Conservation (phyloP, 2,888 invertebrate genomes). For the Portevinia maculata region DNA sequence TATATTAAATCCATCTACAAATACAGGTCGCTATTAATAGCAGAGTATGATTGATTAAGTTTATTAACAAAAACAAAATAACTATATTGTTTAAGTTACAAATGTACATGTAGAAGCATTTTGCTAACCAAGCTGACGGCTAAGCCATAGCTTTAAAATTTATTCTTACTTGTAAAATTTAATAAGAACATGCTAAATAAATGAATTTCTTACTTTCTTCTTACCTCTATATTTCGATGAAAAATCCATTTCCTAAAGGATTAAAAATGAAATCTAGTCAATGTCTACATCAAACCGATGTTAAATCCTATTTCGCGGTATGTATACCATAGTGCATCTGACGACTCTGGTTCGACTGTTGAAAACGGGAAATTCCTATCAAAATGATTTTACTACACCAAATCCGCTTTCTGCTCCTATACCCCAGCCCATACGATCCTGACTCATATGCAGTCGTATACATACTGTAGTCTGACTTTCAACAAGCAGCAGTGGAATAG, state of each 20-base stretch:
- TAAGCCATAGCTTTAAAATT: no score
- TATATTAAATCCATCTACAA: no score
- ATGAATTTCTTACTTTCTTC: no score
- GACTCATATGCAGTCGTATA: constrained; percentile 11
- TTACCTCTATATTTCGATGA: no score
- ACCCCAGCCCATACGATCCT: not conserved
- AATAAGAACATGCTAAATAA: no score
- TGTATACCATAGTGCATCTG: constrained; percentile 4
- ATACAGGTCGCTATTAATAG: no score
- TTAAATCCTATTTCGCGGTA: constrained; percentile 52
- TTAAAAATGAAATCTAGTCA: constrained; percentile 14
- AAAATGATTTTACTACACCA: constrained; percentile 48
- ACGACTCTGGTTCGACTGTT: constrained; percentile 10
- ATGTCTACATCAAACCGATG: constrained; percentile 52
- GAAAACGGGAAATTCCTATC: constrained; percentile 18
- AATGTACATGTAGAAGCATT: no score
- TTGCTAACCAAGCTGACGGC: no score
- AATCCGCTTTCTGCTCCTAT: constrained; percentile 9
- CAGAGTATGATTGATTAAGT: no score
- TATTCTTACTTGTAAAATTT: no score
- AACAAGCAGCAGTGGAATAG: constrained; percentile 59
- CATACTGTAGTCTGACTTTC: constrained; percentile 42
- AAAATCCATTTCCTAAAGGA: constrained; percentile 15
- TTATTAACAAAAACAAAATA: no score
- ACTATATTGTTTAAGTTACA: no score